Percentiles rank a stretch among this genome's conserved stretches.
phyloP scores from a whole-genome alignment of 1,140 invertebrate genomes.

The Gryllus bimaculatus region DNA sequence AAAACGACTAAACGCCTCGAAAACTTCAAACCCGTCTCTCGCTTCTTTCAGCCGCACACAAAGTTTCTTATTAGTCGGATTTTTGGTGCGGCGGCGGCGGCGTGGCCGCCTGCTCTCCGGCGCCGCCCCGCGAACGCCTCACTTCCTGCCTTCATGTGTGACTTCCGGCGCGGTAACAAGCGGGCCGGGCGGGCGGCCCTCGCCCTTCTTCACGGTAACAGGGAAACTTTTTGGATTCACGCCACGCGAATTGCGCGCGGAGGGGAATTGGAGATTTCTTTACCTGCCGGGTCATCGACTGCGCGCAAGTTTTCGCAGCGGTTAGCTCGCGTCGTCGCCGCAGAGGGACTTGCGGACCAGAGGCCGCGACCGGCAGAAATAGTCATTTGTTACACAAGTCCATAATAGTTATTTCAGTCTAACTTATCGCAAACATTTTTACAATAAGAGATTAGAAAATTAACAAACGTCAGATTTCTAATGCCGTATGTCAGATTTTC shows the following conservation, averaged over 20 bases:
- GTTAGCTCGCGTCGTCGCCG: too few relatives aligned
- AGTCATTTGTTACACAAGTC: too few relatives aligned
- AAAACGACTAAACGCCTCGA: neutral
- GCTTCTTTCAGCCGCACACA: neutral
- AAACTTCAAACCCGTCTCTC: neutral
- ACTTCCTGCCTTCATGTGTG: neutral
- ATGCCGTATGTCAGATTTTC: too few relatives aligned
- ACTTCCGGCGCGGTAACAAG: neutral
- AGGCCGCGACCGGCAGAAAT: too few relatives aligned
- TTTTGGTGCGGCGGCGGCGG: neutral
- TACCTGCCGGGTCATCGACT: neutral
- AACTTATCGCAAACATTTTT: too few relatives aligned
- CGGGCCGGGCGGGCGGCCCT: neutral
- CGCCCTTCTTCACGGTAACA: neutral
- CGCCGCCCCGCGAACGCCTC: too few relatives aligned
- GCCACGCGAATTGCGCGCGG: neutral
- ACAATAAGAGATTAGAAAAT: too few relatives aligned
- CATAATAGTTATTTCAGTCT: too few relatives aligned
- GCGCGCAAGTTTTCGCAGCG: too few relatives aligned
- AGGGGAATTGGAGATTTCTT: neutral
- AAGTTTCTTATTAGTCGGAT: constrained; percentile 1
- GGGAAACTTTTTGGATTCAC: neutral
- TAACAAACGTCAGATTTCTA: too few relatives aligned
- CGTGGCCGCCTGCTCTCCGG: neutral
- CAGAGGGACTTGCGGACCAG: too few relatives aligned